Evolutionary conservation across 2,888 invertebrate genomes (phyloP).

Genomic region (Polyommatus iphigenia): DNA sequence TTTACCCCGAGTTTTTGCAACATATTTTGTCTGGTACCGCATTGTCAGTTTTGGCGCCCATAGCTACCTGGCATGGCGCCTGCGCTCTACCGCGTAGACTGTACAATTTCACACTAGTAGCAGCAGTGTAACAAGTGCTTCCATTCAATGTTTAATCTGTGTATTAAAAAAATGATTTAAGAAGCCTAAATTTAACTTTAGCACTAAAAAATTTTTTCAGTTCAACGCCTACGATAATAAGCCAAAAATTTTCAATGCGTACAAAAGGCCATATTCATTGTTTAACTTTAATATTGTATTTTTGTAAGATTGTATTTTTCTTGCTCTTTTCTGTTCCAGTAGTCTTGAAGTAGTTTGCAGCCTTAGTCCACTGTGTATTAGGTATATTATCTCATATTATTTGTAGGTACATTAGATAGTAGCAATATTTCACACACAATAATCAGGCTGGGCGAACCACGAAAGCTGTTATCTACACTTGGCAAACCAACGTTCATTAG

Average conservation of each 20-base stretch:
- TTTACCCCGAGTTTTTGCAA: background rate
- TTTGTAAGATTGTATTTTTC: too few relatives aligned
- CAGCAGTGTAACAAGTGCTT: background rate
- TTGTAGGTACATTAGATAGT: background rate
- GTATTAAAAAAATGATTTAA: too few relatives aligned
- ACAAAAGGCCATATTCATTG: too few relatives aligned
- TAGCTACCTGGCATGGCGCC: background rate
- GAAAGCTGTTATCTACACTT: constrained; percentile 26
- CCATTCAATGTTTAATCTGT: background rate
- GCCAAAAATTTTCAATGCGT: too few relatives aligned
- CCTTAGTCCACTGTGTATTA: too few relatives aligned
- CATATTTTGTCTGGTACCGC: background rate
- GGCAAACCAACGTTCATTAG: constrained; percentile 30
- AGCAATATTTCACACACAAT: constrained; percentile 31
- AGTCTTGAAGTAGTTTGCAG: too few relatives aligned
- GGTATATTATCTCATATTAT: too few relatives aligned
- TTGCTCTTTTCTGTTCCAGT: too few relatives aligned
- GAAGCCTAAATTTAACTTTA: too few relatives aligned
- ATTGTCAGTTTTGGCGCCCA: background rate
- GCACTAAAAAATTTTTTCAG: background rate
- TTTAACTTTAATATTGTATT: too few relatives aligned
- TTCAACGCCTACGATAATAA: background rate
- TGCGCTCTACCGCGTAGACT: background rate
- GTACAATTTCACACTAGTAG: background rate
- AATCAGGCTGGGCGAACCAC: constrained; percentile 12